Evolutionary conservation across 2,888 invertebrate species (phyloP), one percentile per base, ranked within the genome.

Genomic region (Didymodactylos carnosus): DNA sequence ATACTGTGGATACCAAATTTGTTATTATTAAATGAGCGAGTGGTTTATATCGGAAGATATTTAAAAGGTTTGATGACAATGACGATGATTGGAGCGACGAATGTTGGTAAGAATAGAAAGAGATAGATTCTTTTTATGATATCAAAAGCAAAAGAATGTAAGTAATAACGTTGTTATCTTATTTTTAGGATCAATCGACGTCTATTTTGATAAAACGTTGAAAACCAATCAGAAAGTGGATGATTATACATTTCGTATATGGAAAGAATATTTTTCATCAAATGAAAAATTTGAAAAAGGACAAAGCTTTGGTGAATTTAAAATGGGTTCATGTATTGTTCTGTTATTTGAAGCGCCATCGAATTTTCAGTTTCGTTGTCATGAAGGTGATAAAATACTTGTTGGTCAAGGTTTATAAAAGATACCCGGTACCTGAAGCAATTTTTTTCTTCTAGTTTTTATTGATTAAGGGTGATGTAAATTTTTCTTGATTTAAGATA

Each of bases 291-390:
- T 69, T 19, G 46, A 73, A 14, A 49, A 71, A 69, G 72, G 72
- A 27, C 69, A 75, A 13, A 39, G 41, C n/a, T 75, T 75, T 69
- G 75, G 75, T 2, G 72, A 75, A 39, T 75, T 75, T 69, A 72
- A 75, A 39, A 40, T 75, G 29, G 75, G n/a, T 14, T 75, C 75
- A 41, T 71, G 71, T 25, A 72, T 75, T 69, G 72, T 75, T 27
- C 39, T 75, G 11, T 35, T 75, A 53, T 75, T 75, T 70, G 75
- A 75, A 75, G 75, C 72, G 40, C 75, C 75, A 13, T 62, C 69
- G 23, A 72, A 72, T 43, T 75, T 72, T 35, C 39, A 72, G 49
- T 75, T 75, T 43, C 39, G 40, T 39, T 39, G 62, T 27, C 39
- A 62, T n/a, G 19, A 72, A 69, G 51, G 69, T 51, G 72, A 71